Percentiles rank a stretch among this genome's conserved stretches.
Conservation (phyloP, 92 coral and sea anemone species). For the Zoanthus sansibaricus region DNA sequence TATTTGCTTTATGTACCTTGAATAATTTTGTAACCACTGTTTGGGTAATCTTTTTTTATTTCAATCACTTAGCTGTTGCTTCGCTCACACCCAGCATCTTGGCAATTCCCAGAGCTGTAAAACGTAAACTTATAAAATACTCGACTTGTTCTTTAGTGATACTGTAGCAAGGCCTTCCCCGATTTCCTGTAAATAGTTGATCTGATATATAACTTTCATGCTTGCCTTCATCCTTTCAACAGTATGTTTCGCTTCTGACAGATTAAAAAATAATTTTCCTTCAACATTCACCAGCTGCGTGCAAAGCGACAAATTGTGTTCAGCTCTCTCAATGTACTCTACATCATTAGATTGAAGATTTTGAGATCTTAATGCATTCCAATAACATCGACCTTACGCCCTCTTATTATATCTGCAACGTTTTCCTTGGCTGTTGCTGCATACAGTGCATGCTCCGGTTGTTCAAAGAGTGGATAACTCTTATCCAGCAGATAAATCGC, state of each 20-base stretch:
- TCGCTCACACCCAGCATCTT: constrained; percentile 37
- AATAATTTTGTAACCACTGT: constrained; percentile 47
- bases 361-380: neutral
- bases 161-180: constrained; percentile 44
- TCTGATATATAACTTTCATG: neutral
- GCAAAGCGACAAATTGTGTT: neutral
- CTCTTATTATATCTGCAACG: neutral
- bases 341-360: neutral
- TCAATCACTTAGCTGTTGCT: constrained; percentile 37
- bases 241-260: neutral
- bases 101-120: constrained; percentile 26
- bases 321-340: neutral
- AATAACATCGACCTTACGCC: neutral
- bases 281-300: neutral
- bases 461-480: too few species aligned
- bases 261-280: neutral
- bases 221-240: neutral
- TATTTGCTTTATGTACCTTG: constrained; percentile 14
- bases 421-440: neutral
- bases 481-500: too few species aligned
- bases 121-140: constrained; percentile 26
- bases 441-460: neutral
- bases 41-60: constrained; percentile 39
- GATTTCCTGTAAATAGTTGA: constrained; percentile 15
- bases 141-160: constrained; percentile 44